Evolutionary conservation across 2,888 invertebrate genomes (phyloP), one percentile per base, ranked within the genome.

Genomic region (Protonemura montana): DNA sequence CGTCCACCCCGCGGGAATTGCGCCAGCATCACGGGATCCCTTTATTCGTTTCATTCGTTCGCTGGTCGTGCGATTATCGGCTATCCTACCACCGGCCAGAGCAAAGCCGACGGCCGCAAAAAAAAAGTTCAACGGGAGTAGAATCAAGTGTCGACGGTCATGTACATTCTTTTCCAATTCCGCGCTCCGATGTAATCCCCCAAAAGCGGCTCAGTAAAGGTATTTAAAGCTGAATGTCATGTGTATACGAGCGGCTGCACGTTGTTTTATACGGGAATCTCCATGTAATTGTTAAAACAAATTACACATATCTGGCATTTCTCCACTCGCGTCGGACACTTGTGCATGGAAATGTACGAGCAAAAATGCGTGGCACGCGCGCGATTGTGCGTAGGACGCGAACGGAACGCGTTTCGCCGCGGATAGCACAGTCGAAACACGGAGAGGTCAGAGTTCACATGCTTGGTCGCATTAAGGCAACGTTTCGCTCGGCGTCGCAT

Each of bases 391-490:
- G 59, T 59, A 13, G 6, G 41, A 41, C 41, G 41, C 41, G 41
- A 7, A 13, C 41, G 5, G 13, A 41, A 7, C 6, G 41, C 41
- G 41, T 5, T n/a, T 13, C 41, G 41, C 5, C 13, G 41, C 41
- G 41, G 5, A 41, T 5, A 41, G 41, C 41, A 7, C 41, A 13
- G 6, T 13, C 13, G 41, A 41, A 41, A 13, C 13, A 41, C 41
- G 41, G 21, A 26, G 26, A 78, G 78, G 78, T 78, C 78, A 78
- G 78, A 78, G 78, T 5, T 78, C 78, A 78, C 78, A n/a, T 21
- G 77, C 77, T 6, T n/a, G n/a, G 7, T 7, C 78, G 78, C 25
- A 1, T 59, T 2, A 28, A 0, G 78, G 3, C n/a, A 28, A 10
- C 26, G 77, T 7, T n/a, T 5, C 41, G 13, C 41, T 13, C 16